These are phyloP conservation scores for Eupithecia inturbata DNA, from an alignment of 2,888 invertebrate species.

Conservation along the genomic window DNA sequence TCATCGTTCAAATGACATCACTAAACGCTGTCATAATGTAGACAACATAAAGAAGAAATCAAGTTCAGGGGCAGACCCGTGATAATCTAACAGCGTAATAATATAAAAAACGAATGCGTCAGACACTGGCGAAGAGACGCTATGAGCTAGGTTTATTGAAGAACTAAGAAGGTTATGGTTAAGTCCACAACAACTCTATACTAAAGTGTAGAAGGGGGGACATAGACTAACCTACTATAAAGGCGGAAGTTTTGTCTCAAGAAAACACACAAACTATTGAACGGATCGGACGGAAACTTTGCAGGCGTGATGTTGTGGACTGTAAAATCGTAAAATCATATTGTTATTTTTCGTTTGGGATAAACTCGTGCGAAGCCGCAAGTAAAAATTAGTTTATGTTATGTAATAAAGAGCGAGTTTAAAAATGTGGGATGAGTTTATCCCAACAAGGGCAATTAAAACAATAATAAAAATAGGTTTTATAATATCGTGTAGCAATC, in stretches of 20 bases:
- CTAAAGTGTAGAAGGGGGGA: background rate
- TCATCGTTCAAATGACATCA: background rate
- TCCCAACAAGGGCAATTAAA: background rate
- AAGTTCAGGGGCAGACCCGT: background rate
- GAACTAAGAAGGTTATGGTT: no score
- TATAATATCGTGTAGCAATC: conserved; percentile 24
- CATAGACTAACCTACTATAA: background rate
- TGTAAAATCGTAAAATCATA: background rate
- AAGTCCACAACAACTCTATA: background rate
- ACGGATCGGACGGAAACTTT: background rate
- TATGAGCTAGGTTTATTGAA: background rate
- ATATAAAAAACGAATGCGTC: background rate
- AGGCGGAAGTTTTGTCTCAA: background rate
- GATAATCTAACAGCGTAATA: background rate
- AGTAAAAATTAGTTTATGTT: background rate
- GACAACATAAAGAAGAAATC: background rate
- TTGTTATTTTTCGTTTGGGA: background rate
- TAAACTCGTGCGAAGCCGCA: background rate
- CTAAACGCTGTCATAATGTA: background rate
- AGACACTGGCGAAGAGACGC: background rate
- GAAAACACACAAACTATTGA: background rate
- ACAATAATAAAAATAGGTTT: background rate
- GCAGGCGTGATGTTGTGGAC: background rate
- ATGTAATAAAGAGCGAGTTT: background rate
- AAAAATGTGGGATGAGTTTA: background rate